Conservation (phyloP, 1,140 invertebrate genomes). For the Drosophila tristis region DNA sequence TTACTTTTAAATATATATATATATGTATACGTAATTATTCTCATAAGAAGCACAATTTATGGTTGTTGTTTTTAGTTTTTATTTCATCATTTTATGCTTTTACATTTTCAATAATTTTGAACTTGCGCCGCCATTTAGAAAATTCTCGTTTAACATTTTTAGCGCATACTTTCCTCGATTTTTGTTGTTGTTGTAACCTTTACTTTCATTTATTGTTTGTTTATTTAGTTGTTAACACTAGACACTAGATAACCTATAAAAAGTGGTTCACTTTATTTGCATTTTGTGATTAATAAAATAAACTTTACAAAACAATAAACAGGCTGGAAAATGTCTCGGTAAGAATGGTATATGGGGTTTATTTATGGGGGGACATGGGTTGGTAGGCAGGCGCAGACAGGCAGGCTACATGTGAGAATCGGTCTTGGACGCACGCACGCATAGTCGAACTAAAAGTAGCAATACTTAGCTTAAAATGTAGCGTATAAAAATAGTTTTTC, state of each 20-base stretch:
- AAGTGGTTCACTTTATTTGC: constrained; percentile 52
- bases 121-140: constrained; percentile 53
- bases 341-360: constrained; percentile 2
- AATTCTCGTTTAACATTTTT: constrained; percentile 45
- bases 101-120: constrained; percentile 72
- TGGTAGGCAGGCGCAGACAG: background rate
- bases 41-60: constrained; percentile 79
- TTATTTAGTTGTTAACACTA: constrained; percentile 61
- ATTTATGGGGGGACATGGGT: background rate
- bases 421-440: constrained; percentile 75
- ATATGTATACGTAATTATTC: constrained; percentile 56
- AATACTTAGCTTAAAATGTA: constrained; percentile 78
- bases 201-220: constrained; percentile 35
- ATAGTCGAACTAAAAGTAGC: constrained; percentile 74
- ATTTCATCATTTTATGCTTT: constrained; percentile 73
- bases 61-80: constrained; percentile 38
- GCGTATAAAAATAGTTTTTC: constrained; percentile 74
- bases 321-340: constrained; percentile 28
- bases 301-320: constrained; percentile 48
- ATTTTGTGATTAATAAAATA: constrained; percentile 33
- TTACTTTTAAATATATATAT: constrained; percentile 44
- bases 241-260: constrained; percentile 70
- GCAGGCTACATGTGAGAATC: constrained; percentile 52
- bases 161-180: constrained; percentile 35
- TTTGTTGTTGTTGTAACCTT: constrained; percentile 4